Evolutionary conservation across 1,140 invertebrate genomes (phyloP).

Genomic region (Ectropis grisescens): DNA sequence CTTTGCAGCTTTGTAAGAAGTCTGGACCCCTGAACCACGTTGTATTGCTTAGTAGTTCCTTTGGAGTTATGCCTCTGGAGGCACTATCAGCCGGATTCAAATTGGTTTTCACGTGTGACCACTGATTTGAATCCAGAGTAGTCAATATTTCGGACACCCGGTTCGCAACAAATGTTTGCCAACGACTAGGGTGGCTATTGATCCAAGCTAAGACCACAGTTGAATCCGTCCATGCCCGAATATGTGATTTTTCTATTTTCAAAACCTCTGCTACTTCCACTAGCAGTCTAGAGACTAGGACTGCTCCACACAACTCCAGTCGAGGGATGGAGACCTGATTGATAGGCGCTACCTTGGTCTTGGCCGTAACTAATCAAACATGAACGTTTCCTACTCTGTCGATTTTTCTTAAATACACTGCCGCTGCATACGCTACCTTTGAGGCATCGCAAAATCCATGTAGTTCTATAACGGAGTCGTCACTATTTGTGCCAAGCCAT

Average conservation of each 20-base stretch:
- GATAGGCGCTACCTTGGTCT: too few relatives aligned
- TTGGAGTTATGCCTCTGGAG: slow-evolving; percentile 2
- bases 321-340: too few relatives aligned
- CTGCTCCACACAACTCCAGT: too few relatives aligned
- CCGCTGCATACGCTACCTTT: neutral
- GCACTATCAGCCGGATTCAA: slow-evolving; percentile 7
- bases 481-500: neutral
- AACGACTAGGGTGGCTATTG: neutral
- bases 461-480: neutral
- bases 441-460: slow-evolving; percentile 3
- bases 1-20: neutral
- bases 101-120: slow-evolving; percentile 2
- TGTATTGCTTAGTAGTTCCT: neutral
- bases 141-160: slow-evolving; percentile 4
- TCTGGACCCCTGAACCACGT: slow-evolving; percentile 6
- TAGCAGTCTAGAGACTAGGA: too few relatives aligned
- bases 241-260: neutral
- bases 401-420: neutral
- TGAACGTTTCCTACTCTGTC: too few relatives aligned
- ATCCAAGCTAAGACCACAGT: neutral
- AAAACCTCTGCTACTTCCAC: neutral
- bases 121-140: slow-evolving; percentile 1
- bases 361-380: too few relatives aligned
- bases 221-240: too few relatives aligned
- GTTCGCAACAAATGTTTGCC: neutral